A percentile compares a stretch with the other conserved stretches of the same genome.
Conservation (phyloP, 1,140 invertebrate genomes). For the Drosophila nasuta region DNA sequence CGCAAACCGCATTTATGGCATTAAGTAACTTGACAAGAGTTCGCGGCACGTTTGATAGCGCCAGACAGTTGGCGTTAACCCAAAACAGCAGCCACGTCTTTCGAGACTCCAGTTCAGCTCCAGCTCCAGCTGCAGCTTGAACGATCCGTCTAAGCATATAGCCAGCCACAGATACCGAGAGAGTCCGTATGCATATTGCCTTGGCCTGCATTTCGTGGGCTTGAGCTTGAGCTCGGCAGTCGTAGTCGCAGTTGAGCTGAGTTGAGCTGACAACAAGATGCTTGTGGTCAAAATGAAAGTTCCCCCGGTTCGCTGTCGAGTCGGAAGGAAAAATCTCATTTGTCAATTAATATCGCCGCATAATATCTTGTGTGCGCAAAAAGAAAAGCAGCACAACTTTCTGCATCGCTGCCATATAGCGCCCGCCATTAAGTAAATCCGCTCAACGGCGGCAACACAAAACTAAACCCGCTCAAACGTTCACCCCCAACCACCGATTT, state of each 20-base stretch:
- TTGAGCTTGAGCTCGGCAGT: conserved; percentile 18
- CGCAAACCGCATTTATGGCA: conserved; percentile 60
- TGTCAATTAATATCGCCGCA: conserved; percentile 84
- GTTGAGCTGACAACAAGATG: conserved; percentile 56
- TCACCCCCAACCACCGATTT: conserved; percentile 6
- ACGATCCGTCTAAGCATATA: conserved; percentile 37
- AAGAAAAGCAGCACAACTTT: conserved; percentile 77
- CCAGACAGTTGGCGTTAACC: conserved; percentile 58
- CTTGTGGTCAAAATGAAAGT: conserved; percentile 84
- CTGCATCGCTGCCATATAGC: conserved; percentile 59
- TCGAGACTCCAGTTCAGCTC: background rate
- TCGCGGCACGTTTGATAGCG: conserved; percentile 60
- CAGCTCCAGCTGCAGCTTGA: conserved; percentile 5
- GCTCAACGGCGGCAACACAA: conserved; percentile 28
- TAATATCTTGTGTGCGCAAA: conserved; percentile 72
- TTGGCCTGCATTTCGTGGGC: conserved; percentile 70
- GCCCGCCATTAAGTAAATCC: conserved; percentile 74
- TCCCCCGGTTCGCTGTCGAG: conserved; percentile 77
- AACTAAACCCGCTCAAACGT: conserved; percentile 22
- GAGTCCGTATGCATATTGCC: conserved; percentile 55
- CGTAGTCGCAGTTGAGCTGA: conserved; percentile 37
- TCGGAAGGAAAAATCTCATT: conserved; percentile 84
- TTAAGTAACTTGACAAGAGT: conserved; percentile 64
- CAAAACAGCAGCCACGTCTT: conserved; percentile 42
- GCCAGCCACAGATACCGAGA: conserved; percentile 20